A percentile compares a stretch with the other conserved stretches of the same genome.
Evolutionary conservation across 2,888 invertebrate species (phyloP).

Genomic region (Drosophila mercatorum): DNA sequence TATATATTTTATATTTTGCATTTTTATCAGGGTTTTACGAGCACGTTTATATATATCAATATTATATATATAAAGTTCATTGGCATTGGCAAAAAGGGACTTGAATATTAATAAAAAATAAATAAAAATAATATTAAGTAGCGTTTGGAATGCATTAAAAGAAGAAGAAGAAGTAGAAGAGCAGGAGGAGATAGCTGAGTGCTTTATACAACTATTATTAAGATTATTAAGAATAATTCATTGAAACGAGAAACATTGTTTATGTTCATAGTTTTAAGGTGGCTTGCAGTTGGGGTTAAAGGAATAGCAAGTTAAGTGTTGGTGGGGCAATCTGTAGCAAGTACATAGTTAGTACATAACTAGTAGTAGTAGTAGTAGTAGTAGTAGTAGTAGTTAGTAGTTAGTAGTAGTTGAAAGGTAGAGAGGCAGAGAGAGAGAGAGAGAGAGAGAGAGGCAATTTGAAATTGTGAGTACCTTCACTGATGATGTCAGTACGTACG

Average conservation of each 20-base stretch:
- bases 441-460: conserved; percentile 55
- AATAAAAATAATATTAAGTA: conserved; percentile 17
- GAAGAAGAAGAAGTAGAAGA: not conserved
- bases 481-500: conserved; percentile 63
- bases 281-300: conserved; percentile 36
- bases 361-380: conserved; percentile 34
- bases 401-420: conserved; percentile 20
- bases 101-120: not conserved
- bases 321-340: conserved; percentile 42
- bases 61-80: conserved; percentile 24
- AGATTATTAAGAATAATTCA: conserved; percentile 9
- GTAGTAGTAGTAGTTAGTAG: conserved; percentile 39
- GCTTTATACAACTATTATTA: conserved; percentile 35
- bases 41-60: not conserved
- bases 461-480: conserved; percentile 65
- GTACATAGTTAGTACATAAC: conserved; percentile 40
- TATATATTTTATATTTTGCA: conserved; percentile 2
- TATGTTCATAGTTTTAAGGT: conserved; percentile 16
- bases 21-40: conserved; percentile 7
- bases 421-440: conserved; percentile 41
- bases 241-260: conserved; percentile 21
- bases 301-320: conserved; percentile 42
- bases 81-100: conserved; percentile 29
- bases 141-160: conserved; percentile 7
- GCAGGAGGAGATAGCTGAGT: conserved; percentile 28